Evolutionary conservation across 2,797 vertebrate species (phyloP).

Genomic region (Taeniopygia guttata): DNA sequence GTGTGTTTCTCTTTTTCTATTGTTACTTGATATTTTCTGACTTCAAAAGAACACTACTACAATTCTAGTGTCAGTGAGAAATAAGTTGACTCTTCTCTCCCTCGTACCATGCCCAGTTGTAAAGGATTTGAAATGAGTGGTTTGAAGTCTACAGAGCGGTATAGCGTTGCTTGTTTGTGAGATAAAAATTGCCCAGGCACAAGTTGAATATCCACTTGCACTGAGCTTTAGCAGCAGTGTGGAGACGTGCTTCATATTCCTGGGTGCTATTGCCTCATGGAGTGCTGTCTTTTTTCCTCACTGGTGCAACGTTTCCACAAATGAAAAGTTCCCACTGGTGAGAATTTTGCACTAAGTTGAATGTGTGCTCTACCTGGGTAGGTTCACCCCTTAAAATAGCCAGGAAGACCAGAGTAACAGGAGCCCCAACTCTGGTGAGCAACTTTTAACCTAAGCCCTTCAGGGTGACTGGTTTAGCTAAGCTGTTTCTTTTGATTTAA

Average conservation of each 20-base stretch:
- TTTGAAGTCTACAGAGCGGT: not conserved
- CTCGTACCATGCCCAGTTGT: fast-evolving
- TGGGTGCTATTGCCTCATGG: fast-evolving
- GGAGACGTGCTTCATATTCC: not conserved
- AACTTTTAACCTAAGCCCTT: not conserved
- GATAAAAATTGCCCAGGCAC: not conserved
- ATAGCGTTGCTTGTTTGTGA: not conserved
- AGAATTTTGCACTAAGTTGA: not conserved
- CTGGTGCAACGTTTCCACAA: not conserved
- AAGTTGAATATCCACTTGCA: not conserved
- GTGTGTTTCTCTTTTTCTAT: not conserved
- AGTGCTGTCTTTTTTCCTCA: not conserved
- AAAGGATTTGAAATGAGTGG: not conserved
- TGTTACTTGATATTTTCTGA: not conserved
- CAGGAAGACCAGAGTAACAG: not conserved
- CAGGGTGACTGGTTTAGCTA: not conserved
- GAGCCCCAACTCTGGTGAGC: not conserved
- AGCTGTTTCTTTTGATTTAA: not conserved
- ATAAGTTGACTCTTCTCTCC: not conserved
- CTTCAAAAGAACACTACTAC: not conserved
- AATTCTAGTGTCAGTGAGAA: not conserved
- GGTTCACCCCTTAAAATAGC: not conserved
- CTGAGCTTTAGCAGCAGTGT: not conserved
- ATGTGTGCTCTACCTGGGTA: not conserved
- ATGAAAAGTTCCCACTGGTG: not conserved